These are phyloP conservation scores for Donacobius atricapilla DNA, from an alignment of 2,113 vertebrate species.

Conservation along the genomic window DNA sequence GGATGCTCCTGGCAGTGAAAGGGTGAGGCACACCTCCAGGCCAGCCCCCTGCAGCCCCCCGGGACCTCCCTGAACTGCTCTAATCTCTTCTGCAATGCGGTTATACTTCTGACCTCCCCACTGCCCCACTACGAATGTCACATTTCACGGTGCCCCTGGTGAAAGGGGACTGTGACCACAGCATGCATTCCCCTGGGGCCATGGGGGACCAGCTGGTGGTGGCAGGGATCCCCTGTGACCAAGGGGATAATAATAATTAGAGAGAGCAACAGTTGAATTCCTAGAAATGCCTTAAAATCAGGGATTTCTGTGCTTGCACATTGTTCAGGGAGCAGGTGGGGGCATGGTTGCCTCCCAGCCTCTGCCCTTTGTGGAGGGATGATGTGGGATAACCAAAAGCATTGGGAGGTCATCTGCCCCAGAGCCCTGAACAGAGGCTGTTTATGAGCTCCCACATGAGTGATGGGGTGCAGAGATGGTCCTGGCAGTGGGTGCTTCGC, in stretches of 20 bases:
- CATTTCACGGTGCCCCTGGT: background rate
- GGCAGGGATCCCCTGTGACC: background rate
- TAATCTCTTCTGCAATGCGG: slow-evolving; percentile 44
- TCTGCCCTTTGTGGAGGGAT: background rate
- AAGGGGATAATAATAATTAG: background rate
- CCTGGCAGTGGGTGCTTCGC: background rate
- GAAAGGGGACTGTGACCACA: fast-evolving
- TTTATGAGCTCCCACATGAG: background rate
- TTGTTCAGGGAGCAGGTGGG: background rate
- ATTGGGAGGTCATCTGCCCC: fast-evolving
- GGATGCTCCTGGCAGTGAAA: slow-evolving; percentile 26
- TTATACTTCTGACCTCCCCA: slow-evolving; percentile 1
- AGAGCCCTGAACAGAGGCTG: background rate
- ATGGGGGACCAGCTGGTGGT: background rate
- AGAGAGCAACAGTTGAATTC: background rate
- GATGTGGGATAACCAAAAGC: background rate
- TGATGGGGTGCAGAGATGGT: background rate
- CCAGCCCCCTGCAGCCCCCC: background rate
- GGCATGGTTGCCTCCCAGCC: background rate
- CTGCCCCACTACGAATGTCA: background rate
- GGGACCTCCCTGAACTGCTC: background rate
- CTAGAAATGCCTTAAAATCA: background rate
- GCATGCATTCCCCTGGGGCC: background rate
- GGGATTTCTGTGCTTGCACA: background rate
- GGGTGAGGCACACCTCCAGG: background rate